These are phyloP conservation scores for Lydus trimaculatus DNA, from an alignment of 2,888 invertebrate genomes.

Conservation along the genomic window DNA sequence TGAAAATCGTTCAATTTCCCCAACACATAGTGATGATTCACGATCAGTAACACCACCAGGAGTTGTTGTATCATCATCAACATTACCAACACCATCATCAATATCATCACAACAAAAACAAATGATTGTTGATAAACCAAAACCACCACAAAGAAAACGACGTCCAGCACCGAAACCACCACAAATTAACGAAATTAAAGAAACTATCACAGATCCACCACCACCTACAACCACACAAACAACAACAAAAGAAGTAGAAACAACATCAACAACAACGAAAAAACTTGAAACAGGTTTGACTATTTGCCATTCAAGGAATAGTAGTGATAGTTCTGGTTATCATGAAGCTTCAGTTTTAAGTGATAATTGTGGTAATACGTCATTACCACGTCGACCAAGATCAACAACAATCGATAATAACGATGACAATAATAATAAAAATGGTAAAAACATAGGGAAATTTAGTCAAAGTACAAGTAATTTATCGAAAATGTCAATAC, in stretches of 20 bases:
- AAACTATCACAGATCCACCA: slow-evolving; percentile 15
- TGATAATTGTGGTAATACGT: slow-evolving; percentile 63
- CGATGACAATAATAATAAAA: slow-evolving; percentile 16
- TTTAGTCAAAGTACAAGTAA: slow-evolving; percentile 55
- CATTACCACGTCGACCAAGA: slow-evolving; percentile 55
- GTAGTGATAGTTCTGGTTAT: slow-evolving; percentile 77
- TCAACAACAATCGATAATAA: slow-evolving; percentile 46
- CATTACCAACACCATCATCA: slow-evolving; percentile 32
- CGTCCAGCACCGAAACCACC: slow-evolving; percentile 69
- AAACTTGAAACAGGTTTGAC: slow-evolving; percentile 57
- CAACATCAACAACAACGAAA: slow-evolving; percentile 39
- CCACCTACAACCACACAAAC: slow-evolving; percentile 25
- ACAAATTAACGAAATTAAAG: slow-evolving; percentile 31
- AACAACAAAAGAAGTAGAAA: slow-evolving; percentile 35
- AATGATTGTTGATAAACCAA: slow-evolving; percentile 58
- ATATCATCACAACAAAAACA: slow-evolving; percentile 49
- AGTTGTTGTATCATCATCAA: slow-evolving; percentile 27
- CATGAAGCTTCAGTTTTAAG: slow-evolving; percentile 73
- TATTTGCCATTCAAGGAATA: slow-evolving; percentile 73
- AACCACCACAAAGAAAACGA: slow-evolving; percentile 64
- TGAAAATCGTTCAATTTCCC: slow-evolving; percentile 63
- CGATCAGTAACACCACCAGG: slow-evolving; percentile 59
- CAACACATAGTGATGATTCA: slow-evolving; percentile 68
- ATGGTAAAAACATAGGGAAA: slow-evolving; percentile 37
- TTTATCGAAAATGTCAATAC: slow-evolving; percentile 54